phyloP scores from a whole-genome alignment of 2,888 invertebrate genomes.

The Apotomis capreana region DNA sequence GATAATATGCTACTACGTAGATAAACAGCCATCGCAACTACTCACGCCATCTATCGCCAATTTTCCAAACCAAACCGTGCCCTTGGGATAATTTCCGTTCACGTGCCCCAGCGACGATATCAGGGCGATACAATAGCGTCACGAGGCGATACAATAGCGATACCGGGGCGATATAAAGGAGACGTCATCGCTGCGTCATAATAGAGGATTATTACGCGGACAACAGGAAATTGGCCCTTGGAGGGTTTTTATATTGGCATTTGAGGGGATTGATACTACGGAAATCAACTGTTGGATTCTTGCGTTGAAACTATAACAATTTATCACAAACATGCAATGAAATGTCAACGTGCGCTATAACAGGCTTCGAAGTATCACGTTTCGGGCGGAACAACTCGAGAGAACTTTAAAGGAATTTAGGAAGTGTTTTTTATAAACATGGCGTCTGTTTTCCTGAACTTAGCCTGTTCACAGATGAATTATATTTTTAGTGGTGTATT shows the following conservation, averaged over 20 bases:
- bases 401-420: no score
- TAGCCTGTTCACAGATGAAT: no score
- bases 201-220: constrained; percentile 69
- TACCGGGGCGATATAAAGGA: constrained; percentile 62
- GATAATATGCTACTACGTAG: no score
- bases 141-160: constrained; percentile 55
- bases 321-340: background rate
- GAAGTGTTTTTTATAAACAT: no score
- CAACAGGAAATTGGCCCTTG: constrained; percentile 76
- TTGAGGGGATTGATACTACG: constrained; percentile 20
- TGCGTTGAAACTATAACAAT: background rate
- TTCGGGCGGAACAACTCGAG: no score
- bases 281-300: background rate
- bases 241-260: constrained; percentile 27
- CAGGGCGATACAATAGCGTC: constrained; percentile 59
- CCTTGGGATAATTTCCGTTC: constrained; percentile 68
- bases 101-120: constrained; percentile 63
- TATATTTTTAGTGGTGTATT: no score
- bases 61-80: constrained; percentile 45
- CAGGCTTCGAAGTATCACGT: no score
- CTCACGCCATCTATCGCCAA: constrained; percentile 65
- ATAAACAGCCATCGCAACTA: constrained; percentile 14
- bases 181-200: constrained; percentile 71
- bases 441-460: no score
- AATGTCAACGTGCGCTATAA: no score